Conservation (phyloP, 2,113 vertebrate genomes). For the Lanius ludovicianus region DNA sequence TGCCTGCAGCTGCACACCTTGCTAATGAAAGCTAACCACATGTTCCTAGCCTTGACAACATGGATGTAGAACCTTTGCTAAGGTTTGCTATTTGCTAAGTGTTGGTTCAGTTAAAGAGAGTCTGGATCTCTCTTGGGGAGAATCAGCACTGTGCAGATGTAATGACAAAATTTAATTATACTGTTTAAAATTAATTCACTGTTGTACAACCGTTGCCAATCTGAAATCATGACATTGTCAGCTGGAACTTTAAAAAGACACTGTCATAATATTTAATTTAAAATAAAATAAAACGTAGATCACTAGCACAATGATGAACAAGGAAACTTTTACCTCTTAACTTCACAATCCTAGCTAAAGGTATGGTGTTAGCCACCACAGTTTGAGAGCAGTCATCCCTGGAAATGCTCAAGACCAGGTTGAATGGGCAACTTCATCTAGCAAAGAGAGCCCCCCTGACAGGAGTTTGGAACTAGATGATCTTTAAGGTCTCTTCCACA, state of each 20-base stretch:
- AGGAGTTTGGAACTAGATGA: neutral
- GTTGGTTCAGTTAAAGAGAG: neutral
- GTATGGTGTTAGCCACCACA: neutral
- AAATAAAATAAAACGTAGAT: neutral
- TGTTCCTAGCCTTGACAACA: neutral
- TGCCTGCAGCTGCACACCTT: neutral
- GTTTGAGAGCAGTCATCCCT: neutral
- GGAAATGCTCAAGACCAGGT: neutral
- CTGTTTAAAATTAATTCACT: neutral
- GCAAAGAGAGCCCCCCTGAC: neutral
- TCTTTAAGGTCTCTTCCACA: neutral
- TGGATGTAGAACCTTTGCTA: neutral
- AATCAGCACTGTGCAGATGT: neutral
- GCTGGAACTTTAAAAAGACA: conserved; percentile 4
- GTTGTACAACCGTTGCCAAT: neutral
- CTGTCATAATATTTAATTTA: neutral
- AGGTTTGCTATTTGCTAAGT: neutral
- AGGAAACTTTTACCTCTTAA: neutral
- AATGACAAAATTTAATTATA: neutral
- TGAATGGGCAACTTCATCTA: neutral
- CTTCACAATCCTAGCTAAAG: neutral
- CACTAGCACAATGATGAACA: neutral
- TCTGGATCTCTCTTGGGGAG: neutral
- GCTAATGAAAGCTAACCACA: conserved; percentile 25
- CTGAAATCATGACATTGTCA: neutral